Conservation (phyloP, 2,888 invertebrate species). For the Eremobia ochroleuca region DNA sequence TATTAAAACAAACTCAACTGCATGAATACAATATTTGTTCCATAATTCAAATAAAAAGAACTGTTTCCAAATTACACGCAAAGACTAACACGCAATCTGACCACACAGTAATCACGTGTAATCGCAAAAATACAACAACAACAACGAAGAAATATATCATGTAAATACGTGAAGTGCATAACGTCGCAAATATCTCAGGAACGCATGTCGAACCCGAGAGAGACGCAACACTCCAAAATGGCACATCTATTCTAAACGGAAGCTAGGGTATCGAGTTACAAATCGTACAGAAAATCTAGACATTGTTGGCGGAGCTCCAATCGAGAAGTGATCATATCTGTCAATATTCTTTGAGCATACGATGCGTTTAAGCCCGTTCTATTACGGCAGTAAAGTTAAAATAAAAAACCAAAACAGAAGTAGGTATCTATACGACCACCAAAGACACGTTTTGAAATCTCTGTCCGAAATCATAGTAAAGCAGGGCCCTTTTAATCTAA, state of each 20-base stretch:
- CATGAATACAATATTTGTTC: conserved; percentile 67
- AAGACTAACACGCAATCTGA: conserved; percentile 66
- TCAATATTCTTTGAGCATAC: conserved; percentile 89
- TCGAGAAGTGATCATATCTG: conserved; percentile 90
- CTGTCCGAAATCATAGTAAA: conserved; percentile 75
- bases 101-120: conserved; percentile 59
- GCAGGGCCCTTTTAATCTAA: conserved; percentile 82
- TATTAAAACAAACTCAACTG: conserved; percentile 73
- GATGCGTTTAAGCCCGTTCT: conserved; percentile 83
- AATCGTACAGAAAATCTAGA: conserved; percentile 89
- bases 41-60: conserved; percentile 64
- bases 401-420: conserved; percentile 68
- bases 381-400: conserved; percentile 59
- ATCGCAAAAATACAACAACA: too few relatives aligned
- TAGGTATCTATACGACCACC: conserved; percentile 55
- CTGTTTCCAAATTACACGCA: conserved; percentile 59
- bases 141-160: conserved; percentile 70
- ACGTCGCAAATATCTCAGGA: conserved; percentile 84
- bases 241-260: conserved; percentile 89
- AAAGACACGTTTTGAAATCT: conserved; percentile 65
- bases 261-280: conserved; percentile 87
- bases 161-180: conserved; percentile 80
- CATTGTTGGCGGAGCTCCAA: conserved; percentile 89
- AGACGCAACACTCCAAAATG: conserved; percentile 86
- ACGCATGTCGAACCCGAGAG: conserved; percentile 84